Conservation (phyloP, 2,113 vertebrate species). For the Alosa alosa region DNA sequence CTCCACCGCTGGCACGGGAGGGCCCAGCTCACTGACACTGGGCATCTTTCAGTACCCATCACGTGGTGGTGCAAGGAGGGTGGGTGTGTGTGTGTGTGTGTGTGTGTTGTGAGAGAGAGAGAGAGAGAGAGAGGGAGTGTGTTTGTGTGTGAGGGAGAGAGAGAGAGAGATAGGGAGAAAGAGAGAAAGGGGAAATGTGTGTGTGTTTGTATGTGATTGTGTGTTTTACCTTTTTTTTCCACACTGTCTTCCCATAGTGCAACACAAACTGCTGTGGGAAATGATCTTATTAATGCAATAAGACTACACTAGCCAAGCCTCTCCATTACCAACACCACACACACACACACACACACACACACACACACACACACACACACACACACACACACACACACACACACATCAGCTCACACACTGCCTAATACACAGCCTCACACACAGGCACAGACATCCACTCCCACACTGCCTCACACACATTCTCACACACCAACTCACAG, state of each 20-base stretch:
- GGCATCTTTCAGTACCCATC: no score
- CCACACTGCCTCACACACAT: not conserved
- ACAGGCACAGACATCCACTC: not conserved
- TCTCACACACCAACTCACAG: not conserved
- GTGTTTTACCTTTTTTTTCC: not conserved
- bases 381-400: not conserved
- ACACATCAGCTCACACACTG: not conserved
- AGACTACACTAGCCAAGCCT: slow-evolving; percentile 23
- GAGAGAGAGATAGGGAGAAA: no score
- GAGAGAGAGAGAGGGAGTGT: not conserved
- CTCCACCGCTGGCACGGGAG: not conserved
- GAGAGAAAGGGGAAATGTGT: slow-evolving; percentile 17
- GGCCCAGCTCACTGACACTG: not conserved
- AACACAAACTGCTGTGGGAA: slow-evolving; percentile 31
- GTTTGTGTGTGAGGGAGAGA: not conserved
- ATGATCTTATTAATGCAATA: slow-evolving; percentile 2
- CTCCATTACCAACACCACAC: not conserved
- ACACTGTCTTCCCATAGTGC: slow-evolving; percentile 18
- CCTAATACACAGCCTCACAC: not conserved
- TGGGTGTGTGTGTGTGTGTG: slow-evolving; percentile 5
- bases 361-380: not conserved
- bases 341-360: not conserved
- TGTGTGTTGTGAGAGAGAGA: no score
- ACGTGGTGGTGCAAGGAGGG: not conserved
- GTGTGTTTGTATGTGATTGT: not conserved